phyloP scores from a whole-genome alignment of 1,140 invertebrate species.

The Micrasema longulum region DNA sequence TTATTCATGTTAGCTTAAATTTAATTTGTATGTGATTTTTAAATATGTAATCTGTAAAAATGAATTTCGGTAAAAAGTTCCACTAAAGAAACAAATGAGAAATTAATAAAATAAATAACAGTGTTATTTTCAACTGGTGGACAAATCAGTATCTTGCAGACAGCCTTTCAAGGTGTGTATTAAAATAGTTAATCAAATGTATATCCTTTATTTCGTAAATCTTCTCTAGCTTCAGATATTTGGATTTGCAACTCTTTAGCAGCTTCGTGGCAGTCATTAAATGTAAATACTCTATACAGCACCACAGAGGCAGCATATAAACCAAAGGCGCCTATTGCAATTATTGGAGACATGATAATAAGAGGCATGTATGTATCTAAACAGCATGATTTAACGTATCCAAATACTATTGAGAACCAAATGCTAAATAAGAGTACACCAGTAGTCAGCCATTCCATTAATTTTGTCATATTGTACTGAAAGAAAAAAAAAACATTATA shows the following conservation, averaged over 20 bases:
- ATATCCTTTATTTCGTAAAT: conserved; percentile 78
- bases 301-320: conserved; percentile 79
- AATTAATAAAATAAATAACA: too few relatives aligned
- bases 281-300: conserved; percentile 84
- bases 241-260: conserved; percentile 83
- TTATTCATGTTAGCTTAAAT: too few relatives aligned
- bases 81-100: too few relatives aligned
- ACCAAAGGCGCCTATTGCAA: conserved; percentile 78
- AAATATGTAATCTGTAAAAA: too few relatives aligned
- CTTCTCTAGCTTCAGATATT: conserved; percentile 79
- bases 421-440: conserved; percentile 72
- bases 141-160: too few relatives aligned
- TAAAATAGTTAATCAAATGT: conserved; percentile 57
- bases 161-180: background rate
- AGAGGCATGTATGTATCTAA: conserved; percentile 71
- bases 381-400: conserved; percentile 69
- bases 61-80: too few relatives aligned
- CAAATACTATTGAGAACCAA: conserved; percentile 76
- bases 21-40: too few relatives aligned
- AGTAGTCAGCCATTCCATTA: conserved; percentile 81
- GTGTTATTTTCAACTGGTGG: too few relatives aligned
- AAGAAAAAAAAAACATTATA: too few relatives aligned
- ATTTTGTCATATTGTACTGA: conserved; percentile 77
- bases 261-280: conserved; percentile 87
- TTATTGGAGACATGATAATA: conserved; percentile 73